Percentiles rank a stretch among this genome's conserved stretches.
Conservation (phyloP, 2,888 invertebrate species). For the Ichneumon xanthorius region DNA sequence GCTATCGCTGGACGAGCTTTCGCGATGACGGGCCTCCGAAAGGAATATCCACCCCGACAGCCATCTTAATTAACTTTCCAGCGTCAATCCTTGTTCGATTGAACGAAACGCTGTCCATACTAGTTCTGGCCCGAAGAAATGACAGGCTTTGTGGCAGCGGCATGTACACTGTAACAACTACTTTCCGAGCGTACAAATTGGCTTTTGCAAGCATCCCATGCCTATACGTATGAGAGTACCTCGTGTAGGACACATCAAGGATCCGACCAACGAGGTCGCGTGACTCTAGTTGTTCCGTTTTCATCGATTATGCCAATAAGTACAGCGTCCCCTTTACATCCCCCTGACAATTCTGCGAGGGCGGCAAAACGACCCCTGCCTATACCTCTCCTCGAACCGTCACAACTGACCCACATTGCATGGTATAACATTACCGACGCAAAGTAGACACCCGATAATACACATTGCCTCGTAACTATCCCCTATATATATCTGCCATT, state of each 20-base stretch:
- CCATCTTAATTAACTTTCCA: slow-evolving; percentile 5
- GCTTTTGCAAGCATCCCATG: slow-evolving; percentile 16
- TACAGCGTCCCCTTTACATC: slow-evolving; percentile 44
- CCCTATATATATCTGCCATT: slow-evolving; percentile 17
- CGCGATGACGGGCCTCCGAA: neutral
- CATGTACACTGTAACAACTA: neutral
- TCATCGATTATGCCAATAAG: slow-evolving; percentile 57
- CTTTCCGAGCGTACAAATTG: neutral
- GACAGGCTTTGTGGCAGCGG: neutral
- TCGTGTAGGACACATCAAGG: slow-evolving; percentile 24
- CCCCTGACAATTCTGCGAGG: slow-evolving; percentile 29
- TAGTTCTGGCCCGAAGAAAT: neutral
- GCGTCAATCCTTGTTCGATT: slow-evolving; percentile 9
- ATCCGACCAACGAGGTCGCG: slow-evolving; percentile 53
- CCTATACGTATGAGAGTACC: slow-evolving; percentile 6
- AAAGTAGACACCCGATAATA: slow-evolving; percentile 33
- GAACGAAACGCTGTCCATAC: neutral
- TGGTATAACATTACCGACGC: slow-evolving; percentile 19
- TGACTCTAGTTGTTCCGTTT: slow-evolving; percentile 53
- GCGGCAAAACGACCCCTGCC: neutral
- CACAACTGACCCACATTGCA: slow-evolving; percentile 47
- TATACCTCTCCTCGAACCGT: slow-evolving; percentile 19
- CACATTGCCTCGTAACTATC: slow-evolving; percentile 1
- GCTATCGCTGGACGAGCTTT: neutral
- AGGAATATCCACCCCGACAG: neutral